These are phyloP conservation scores for Drosophila tani DNA, from an alignment of 1,140 invertebrate genomes.

Conservation along the genomic window DNA sequence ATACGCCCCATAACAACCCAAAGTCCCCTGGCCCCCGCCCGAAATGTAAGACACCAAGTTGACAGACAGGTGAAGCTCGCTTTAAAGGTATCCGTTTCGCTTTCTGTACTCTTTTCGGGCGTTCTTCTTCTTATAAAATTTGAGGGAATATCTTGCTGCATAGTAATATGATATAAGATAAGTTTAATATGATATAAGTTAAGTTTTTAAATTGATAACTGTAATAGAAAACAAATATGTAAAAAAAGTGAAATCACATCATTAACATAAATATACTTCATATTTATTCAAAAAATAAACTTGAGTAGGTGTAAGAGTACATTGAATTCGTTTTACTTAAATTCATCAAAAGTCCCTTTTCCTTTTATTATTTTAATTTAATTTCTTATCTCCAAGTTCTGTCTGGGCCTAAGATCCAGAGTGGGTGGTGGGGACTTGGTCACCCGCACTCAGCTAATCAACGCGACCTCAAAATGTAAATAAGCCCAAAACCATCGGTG, in stretches of 20 bases:
- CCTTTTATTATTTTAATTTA: constrained; percentile 49
- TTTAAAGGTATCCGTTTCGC: constrained; percentile 36
- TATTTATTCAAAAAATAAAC: background rate
- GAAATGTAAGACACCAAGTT: constrained; percentile 63
- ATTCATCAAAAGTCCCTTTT: background rate
- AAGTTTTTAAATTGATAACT: background rate
- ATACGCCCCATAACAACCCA: constrained; percentile 45
- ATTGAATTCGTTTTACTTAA: background rate
- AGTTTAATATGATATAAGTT: no score
- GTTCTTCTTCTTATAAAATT: background rate
- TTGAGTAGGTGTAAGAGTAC: background rate
- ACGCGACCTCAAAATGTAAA: constrained; percentile 80
- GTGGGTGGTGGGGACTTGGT: constrained; percentile 14
- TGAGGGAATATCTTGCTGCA: background rate
- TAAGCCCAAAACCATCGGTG: constrained; percentile 56
- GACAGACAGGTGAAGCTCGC: constrained; percentile 75
- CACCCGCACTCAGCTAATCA: constrained; percentile 81
- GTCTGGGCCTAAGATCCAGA: constrained; percentile 11
- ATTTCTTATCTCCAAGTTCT: constrained; percentile 66
- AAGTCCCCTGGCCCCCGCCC: constrained; percentile 17
- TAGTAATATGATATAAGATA: background rate
- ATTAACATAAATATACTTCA: no score
- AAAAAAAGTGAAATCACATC: no score
- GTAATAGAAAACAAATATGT: no score
- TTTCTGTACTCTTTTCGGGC: background rate